Conservation (phyloP, 2,888 invertebrate species). For the Tortrix viridana region DNA sequence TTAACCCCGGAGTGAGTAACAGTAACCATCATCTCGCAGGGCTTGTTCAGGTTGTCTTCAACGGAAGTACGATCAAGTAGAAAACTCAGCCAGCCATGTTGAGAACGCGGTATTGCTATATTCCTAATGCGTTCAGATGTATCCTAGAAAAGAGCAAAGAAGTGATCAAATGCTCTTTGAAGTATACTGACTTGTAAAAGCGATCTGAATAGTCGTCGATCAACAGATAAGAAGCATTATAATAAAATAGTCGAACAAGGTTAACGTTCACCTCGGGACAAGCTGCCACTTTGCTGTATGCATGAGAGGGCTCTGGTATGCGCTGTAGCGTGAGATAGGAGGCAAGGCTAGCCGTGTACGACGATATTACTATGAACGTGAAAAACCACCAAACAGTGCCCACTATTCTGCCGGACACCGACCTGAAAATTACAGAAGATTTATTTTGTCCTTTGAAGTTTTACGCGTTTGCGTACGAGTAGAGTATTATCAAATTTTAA, state of each 20-base stretch:
- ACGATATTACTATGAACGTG: slow-evolving; percentile 96
- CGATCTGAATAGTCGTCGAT: slow-evolving; percentile 3
- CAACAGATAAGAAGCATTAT: neutral
- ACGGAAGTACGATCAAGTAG: slow-evolving; percentile 49
- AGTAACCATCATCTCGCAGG: slow-evolving; percentile 98
- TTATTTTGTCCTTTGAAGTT: neutral
- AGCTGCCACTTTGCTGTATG: slow-evolving; percentile 61
- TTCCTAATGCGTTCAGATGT: slow-evolving; percentile 44
- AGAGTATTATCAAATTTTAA: too few species aligned
- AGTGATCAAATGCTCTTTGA: neutral
- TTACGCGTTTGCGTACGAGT: too few species aligned
- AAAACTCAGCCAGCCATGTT: slow-evolving; percentile 58
- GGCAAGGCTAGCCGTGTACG: slow-evolving; percentile 98
- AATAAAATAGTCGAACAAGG: slow-evolving; percentile 6
- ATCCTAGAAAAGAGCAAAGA: slow-evolving; percentile 46
- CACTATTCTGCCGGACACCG: slow-evolving; percentile 95
- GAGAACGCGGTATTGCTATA: slow-evolving; percentile 46
- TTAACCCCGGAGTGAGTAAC: slow-evolving; percentile 86
- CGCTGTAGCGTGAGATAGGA: slow-evolving; percentile 97
- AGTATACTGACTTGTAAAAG: neutral
- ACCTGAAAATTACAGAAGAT: slow-evolving; percentile 72
- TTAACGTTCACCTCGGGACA: slow-evolving; percentile 65
- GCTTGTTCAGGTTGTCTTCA: slow-evolving; percentile 84
- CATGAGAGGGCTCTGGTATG: slow-evolving; percentile 94
- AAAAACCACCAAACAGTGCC: slow-evolving; percentile 99